Evolutionary conservation across 2,113 vertebrate genomes (phyloP), one percentile per base, ranked within the genome.

Genomic region (Smithornis capensis): DNA sequence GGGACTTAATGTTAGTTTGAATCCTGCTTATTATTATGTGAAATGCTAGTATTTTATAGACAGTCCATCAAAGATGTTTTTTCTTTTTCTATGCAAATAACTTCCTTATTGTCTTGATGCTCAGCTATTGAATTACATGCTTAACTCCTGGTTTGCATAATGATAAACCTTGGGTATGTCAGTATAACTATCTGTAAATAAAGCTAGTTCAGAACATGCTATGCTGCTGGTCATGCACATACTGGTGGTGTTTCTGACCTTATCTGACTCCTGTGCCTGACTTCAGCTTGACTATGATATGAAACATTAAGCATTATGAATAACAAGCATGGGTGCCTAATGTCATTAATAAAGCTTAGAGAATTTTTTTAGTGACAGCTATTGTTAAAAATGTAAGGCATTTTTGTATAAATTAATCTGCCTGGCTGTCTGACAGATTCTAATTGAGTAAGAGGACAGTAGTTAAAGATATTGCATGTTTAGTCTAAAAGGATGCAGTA

Each of bases 81-180:
- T 87, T 93, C 57, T 90, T 82, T 56, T 60, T 5, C 64, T 88
- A 40, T 87, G 35, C 55, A 73, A 68, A 96, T 83, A 82, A 74
- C 71, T 95, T 96, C 70, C 56, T 87, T 91, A 83, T 81, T 94
- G 82, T 44, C 56, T 68, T 59, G n/a, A 47, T 89, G 92, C 75
- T 92, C 45, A 79, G 8, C 74, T 63, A 65, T 47, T 52, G 76
- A 93, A 83, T 80, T 90, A 74, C 24, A 65, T 44, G 33, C 50
- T 83, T 67, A 74, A 59, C 52, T 95, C 33, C n/a, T 73, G 38
- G 45, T 87, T 90, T 87, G 52, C 31, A 6, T 79, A 62, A 47
- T 73, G 82, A 44, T 77, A 83, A 84, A 85, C 37, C 14, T 79
- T 56, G 44, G 14, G 25, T 77, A 45, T 28, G 28, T 45, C 53